Base-by-base conservation (phyloP, 2,888 invertebrate species). In the Antheraea yamamai region DNA sequence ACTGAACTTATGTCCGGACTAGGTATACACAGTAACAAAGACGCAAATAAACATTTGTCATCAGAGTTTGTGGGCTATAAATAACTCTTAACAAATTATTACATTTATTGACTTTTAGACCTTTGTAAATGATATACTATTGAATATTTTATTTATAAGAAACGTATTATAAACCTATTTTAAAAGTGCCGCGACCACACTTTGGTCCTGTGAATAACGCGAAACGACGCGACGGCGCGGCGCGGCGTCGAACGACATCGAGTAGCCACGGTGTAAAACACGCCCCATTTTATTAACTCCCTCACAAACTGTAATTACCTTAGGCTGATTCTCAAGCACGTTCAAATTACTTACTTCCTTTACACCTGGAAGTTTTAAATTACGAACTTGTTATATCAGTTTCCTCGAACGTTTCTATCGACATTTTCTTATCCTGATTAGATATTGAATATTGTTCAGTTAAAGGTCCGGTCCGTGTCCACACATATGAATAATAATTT, bases 241-340 rank as follows among this genome's bases (percentile, higher is more conserved):
- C 58, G 20, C 20, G 61, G 7, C n/a, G 14, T 12, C 61, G 23
- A 61, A 12, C 30, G 61, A 12, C 23, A 26, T 66, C 14, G 64
- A 35, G n/a, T 70, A 70, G 70, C 8, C 35, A 20, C 70, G 35
- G 39, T 70, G 39, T 70, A 39, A 39, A 70, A 70, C 70, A 70
- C 39, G 39, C 6, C 39, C 35, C 70, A 70, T 70, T 70, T 39
- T 70, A 39, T 70, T 70, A 70, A 70, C 39, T 39, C 70, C 70
- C 20, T 20, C 39, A 39, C 18, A 30, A 68, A 39, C 35, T 39
- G 39, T 68, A 68, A 68, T 68, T 68, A 68, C 68, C 35, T 12
- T 20, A 35, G 39, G 39, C 18, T 70, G 39, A 70, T 70, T 70
- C n/a, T 39, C 35, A n/a, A 39, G 70, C 39, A 39, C 70, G n/a